Conservation (phyloP, 2,888 invertebrate species). For the Heliconius aoede region DNA sequence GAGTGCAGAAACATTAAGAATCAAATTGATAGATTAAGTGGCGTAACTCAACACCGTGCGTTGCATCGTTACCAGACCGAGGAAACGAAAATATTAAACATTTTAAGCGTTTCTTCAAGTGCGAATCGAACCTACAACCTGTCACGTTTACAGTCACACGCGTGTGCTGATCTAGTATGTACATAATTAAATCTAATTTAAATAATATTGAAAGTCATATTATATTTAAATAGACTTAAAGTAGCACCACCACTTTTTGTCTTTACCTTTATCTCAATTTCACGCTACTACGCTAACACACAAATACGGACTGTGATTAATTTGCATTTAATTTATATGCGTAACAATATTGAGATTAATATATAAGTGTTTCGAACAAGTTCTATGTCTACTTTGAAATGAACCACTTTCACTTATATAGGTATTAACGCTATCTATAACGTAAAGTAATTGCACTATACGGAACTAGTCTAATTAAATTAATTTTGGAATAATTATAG, state of each 20-base stretch:
- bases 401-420: constrained; percentile 25
- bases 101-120: too few species aligned
- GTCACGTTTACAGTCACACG: too few species aligned
- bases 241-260: constrained; percentile 3
- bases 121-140: too few species aligned
- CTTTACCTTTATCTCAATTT: constrained; percentile 3
- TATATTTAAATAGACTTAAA: neutral
- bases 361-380: constrained; percentile 12
- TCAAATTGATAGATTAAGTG: too few species aligned
- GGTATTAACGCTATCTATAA: constrained; percentile 7
- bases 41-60: too few species aligned
- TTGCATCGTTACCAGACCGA: too few species aligned
- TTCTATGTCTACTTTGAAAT: constrained; percentile 2
- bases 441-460: neutral
- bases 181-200: neutral
- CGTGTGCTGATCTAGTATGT: neutral
- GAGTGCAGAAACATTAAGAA: too few species aligned
- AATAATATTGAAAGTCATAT: constrained; percentile 7
- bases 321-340: constrained; percentile 14
- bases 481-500: neutral
- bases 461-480: constrained; percentile 1
- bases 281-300: constrained; percentile 11
- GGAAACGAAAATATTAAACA: too few species aligned
- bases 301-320: constrained; percentile 11
- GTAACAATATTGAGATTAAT: constrained; percentile 23